A percentile compares a stretch with the other conserved stretches of the same genome.
Conservation (phyloP, 2,888 invertebrate genomes). For the Melieria picta region DNA sequence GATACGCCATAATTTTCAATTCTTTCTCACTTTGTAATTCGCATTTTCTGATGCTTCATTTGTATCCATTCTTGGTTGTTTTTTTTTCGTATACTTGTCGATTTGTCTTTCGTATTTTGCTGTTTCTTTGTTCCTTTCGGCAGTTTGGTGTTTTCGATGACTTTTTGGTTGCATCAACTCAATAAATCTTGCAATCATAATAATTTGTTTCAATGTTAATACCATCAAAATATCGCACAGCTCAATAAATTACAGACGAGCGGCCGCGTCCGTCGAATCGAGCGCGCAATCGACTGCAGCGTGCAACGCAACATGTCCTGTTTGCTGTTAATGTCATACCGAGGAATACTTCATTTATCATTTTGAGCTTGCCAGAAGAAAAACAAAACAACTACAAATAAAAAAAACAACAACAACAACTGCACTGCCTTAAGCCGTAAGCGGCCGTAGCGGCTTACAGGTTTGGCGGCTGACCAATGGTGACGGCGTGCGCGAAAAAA, state of each 20-base stretch:
- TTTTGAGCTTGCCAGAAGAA: conserved; percentile 40
- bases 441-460: conserved; percentile 7
- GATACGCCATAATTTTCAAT: background rate
- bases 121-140: too few species aligned
- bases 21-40: conserved; percentile 9
- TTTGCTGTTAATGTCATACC: conserved; percentile 65
- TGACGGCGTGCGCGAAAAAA: conserved; percentile 23
- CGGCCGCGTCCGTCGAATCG: too few species aligned
- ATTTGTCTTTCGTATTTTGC: background rate
- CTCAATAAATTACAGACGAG: conserved; percentile 60
- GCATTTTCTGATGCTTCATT: conserved; percentile 27
- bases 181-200: conserved; percentile 64
- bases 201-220: conserved; percentile 65
- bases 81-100: conserved; percentile 12
- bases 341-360: conserved; percentile 65
- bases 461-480: conserved; percentile 7
- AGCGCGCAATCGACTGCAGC: conserved; percentile 1
- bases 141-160: too few species aligned
- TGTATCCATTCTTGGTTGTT: conserved; percentile 6
- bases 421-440: conserved; percentile 15
- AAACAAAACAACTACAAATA: conserved; percentile 7
- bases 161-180: conserved; percentile 28
- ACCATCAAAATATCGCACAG: conserved; percentile 64
- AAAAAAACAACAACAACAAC: conserved; percentile 10
- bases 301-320: conserved; percentile 58